Conservation (phyloP, 92 coral and sea anemone species). For the Actinernus sp. region DNA sequence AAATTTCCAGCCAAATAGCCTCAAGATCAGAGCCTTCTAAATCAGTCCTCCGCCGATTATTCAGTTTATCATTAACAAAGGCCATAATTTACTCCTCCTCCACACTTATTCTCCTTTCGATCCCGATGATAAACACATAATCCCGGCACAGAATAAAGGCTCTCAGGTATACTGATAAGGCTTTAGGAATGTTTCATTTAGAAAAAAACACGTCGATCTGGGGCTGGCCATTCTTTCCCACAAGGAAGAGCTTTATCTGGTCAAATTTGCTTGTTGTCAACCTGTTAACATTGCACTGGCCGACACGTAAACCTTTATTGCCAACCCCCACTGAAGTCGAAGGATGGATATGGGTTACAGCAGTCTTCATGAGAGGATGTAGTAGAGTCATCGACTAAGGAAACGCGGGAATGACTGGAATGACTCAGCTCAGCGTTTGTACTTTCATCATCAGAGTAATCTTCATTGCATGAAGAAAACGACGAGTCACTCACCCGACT, state of each 20-base stretch:
- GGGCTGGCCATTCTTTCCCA: conserved; percentile 18
- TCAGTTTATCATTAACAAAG: conserved; percentile 28
- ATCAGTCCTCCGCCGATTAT: conserved; percentile 28
- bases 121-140: conserved; percentile 35
- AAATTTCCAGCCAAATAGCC: conserved; percentile 48
- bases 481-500: too few species aligned
- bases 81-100: conserved; percentile 49
- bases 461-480: too few species aligned
- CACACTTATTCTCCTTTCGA: conserved; percentile 19
- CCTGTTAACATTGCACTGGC: conserved; percentile 49
- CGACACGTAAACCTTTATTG: conserved; percentile 44
- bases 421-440: too few species aligned
- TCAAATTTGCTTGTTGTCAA: conserved; percentile 46
- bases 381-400: too few species aligned
- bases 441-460: too few species aligned
- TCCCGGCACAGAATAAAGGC: too few species aligned
- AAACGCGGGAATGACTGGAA: too few species aligned
- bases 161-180: conserved; percentile 11
- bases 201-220: too few species aligned
- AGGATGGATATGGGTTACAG: too few species aligned
- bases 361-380: too few species aligned
- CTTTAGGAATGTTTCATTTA: conserved; percentile 41
- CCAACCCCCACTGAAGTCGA: conserved; percentile 16
- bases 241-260: conserved; percentile 48
- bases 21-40: conserved; percentile 44